Base-by-base conservation (phyloP, 1,140 invertebrate genomes). In the Brachionus rotundiformis region DNA sequence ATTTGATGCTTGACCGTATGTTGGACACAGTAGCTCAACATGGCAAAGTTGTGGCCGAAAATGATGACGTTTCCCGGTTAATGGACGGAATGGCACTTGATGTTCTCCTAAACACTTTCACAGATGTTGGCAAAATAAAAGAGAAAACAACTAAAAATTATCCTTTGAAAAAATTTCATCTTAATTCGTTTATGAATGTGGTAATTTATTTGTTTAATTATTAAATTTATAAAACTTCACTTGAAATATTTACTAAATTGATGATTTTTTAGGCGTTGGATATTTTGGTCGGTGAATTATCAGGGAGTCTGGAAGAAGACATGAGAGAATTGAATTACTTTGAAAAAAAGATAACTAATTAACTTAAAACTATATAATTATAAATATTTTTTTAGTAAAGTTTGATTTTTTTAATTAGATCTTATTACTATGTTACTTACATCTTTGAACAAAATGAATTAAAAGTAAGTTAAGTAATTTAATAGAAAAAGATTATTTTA, bases 131-230 rank as follows among this genome's bases (percentile, higher is more conserved):
- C n/a, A 79, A 79, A 27, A 25, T 54, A 11, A 79, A 63, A 41
- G 76, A 79, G 19, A 79, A 79, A 59, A 79, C 76, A 33, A 23
- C 54, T 8, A 59, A 79, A 25, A 79, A 79, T 49, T 79, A 79
- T 79, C 76, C 76, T 11, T 25, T 79, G 3, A 79, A 79, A 41
- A 79, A 79, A 31, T 79, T 79, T 59, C 76, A 79, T 79, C 33
- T 79, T 19, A 79, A 79, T 39, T 79, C 76, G 7, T 79, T 79
- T 39, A 79, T 59, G 47, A 79, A 79, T 63, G 76, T 79, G 16
- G 76, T 79, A 79, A 79, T 25, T 33, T n/a, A 11, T 19, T 19
- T 3, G 29, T 4, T 6, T 73, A 3, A 44, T 31, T 33, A 4
- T 39, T 39, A n/a, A 68, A 33, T 68, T 25, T 73, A 27, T 27